These are phyloP conservation scores for Corythaeola cristata DNA, from an alignment of 2,113 vertebrate species.

Conservation along the genomic window DNA sequence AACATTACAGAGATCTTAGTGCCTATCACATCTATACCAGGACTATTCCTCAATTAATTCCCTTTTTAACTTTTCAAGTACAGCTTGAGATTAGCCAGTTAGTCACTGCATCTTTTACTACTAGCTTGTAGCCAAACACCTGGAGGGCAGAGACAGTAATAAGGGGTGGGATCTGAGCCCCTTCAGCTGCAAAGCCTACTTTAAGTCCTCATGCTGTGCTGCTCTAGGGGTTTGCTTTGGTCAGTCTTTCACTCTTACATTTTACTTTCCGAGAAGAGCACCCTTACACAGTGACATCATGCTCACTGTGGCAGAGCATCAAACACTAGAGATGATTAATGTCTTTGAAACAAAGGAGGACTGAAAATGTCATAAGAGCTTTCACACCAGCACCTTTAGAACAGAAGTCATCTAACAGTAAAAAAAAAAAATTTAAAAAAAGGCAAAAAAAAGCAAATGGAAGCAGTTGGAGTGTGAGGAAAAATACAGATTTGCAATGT, in stretches of 20 bases:
- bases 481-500: background rate
- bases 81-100: background rate
- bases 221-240: background rate
- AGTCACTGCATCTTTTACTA: background rate
- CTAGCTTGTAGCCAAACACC: fast-evolving
- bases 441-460: background rate
- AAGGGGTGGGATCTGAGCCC: background rate
- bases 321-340: background rate
- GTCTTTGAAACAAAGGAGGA: background rate
- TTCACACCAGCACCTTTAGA: background rate
- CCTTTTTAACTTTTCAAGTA: background rate
- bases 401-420: background rate
- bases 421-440: background rate
- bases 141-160: background rate
- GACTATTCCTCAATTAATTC: background rate
- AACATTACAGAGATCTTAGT: background rate
- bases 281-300: no score
- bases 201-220: background rate
- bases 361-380: background rate
- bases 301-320: fast-evolving
- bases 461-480: background rate
- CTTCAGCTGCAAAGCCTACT: background rate
- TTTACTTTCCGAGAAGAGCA: background rate
- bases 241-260: background rate
- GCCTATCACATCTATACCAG: background rate